Conservation (phyloP, 2,888 invertebrate genomes). For the Cantharis nigra region DNA sequence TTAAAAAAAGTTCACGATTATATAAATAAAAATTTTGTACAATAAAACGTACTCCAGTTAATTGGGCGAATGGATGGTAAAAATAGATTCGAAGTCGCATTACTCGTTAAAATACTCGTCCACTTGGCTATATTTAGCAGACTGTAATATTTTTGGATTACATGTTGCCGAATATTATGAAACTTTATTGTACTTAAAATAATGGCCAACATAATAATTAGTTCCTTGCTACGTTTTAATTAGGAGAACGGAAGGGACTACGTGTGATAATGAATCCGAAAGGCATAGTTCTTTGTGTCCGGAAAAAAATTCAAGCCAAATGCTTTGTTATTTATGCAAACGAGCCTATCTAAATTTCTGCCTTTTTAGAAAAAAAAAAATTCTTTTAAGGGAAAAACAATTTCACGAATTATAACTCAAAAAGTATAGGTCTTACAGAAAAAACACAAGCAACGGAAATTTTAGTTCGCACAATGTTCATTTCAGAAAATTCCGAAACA, state of each 20-base stretch:
- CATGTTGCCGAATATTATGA: background rate
- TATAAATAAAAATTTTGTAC: background rate
- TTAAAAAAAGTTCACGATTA: background rate
- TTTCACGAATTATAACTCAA: background rate
- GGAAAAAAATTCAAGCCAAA: background rate
- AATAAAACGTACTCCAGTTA: constrained; percentile 3
- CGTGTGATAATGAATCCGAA: background rate
- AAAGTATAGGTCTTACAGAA: background rate
- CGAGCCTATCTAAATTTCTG: background rate
- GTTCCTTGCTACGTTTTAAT: background rate
- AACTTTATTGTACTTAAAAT: background rate
- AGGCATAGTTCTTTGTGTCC: background rate
- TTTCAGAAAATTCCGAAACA: background rate
- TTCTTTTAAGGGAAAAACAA: too few species aligned
- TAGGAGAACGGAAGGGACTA: background rate
- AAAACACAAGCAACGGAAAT: background rate
- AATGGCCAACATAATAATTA: background rate
- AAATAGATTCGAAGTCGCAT: constrained; percentile 16
- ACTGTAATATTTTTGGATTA: constrained; percentile 3
- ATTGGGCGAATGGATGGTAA: constrained; percentile 16
- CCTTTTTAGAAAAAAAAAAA: background rate
- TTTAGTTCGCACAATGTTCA: background rate
- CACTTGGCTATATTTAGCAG: constrained; percentile 3
- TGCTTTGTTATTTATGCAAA: constrained; percentile 2
- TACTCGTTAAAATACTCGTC: constrained; percentile 9